A percentile compares a stretch with the other conserved stretches of the same genome.
These are phyloP conservation scores for Limnephilus marmoratus DNA, from an alignment of 2,888 invertebrate genomes.

Conservation along the genomic window DNA sequence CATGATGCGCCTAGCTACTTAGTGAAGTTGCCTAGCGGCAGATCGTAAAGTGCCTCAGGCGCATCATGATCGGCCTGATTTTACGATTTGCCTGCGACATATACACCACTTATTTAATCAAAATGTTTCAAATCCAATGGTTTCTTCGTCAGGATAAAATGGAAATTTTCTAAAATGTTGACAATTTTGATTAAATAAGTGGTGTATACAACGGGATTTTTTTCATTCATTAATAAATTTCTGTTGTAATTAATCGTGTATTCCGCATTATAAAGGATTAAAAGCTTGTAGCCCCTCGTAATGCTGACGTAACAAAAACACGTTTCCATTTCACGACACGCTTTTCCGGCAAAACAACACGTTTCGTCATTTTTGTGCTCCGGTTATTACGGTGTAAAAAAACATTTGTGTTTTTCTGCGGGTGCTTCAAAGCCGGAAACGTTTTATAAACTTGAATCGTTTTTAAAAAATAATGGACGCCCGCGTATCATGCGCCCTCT, in stretches of 20 bases:
- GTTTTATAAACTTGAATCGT: conserved; percentile 16
- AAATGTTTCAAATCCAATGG: too few species aligned
- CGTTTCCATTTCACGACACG: background rate
- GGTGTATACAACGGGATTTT: too few species aligned
- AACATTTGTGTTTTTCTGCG: background rate
- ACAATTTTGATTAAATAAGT: too few species aligned
- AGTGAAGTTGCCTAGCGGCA: too few species aligned
- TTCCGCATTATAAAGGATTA: background rate
- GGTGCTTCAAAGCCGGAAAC: background rate
- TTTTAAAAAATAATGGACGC: conserved; percentile 11
- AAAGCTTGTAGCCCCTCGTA: background rate
- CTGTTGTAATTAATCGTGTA: background rate
- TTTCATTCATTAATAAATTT: too few species aligned
- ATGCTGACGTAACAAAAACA: background rate
- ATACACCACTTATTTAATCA: too few species aligned
- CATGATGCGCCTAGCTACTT: too few species aligned
- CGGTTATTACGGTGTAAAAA: conserved; percentile 35
- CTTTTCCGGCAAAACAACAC: background rate
- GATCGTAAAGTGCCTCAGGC: too few species aligned
- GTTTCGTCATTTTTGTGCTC: background rate
- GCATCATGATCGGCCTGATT: too few species aligned
- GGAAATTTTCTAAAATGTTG: too few species aligned
- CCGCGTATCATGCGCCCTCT: background rate
- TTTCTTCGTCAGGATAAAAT: too few species aligned
- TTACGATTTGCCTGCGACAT: too few species aligned